Conservation (phyloP, 2,888 invertebrate species). For the Venustoraphidia nigricollis region DNA sequence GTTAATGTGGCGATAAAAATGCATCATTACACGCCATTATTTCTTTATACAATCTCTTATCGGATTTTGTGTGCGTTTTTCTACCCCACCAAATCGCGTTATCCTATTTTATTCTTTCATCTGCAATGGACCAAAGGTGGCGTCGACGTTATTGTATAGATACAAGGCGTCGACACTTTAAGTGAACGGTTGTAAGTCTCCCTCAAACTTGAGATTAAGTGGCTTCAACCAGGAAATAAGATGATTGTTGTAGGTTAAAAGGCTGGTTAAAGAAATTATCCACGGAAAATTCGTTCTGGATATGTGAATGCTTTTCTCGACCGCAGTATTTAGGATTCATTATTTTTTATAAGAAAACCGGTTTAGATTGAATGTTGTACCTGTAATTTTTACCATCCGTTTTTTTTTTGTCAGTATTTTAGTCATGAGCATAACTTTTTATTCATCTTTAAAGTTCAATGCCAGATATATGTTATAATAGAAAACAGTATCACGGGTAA, state of each 20-base stretch:
- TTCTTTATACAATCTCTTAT: slow-evolving; percentile 8
- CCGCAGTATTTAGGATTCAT: not conserved
- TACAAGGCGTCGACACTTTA: not conserved
- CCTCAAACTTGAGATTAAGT: slow-evolving; percentile 2
- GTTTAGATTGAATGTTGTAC: too few species aligned
- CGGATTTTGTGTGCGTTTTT: slow-evolving; percentile 6
- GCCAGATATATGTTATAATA: too few species aligned
- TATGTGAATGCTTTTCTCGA: slow-evolving; percentile 5
- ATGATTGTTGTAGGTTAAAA: slow-evolving; percentile 6
- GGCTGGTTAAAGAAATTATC: not conserved
- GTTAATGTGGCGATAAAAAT: slow-evolving; percentile 6
- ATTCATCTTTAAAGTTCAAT: too few species aligned
- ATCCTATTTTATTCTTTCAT: slow-evolving; percentile 7
- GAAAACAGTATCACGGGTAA: too few species aligned
- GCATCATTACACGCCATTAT: slow-evolving; percentile 6
- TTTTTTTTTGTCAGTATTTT: too few species aligned
- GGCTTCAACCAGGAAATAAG: slow-evolving; percentile 5
- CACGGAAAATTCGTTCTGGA: not conserved
- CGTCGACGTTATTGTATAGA: not conserved
- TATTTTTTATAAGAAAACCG: too few species aligned
- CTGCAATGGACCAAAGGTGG: slow-evolving; percentile 1
- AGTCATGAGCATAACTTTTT: too few species aligned
- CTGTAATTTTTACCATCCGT: too few species aligned
- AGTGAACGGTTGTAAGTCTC: not conserved
- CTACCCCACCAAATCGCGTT: slow-evolving; percentile 9